A percentile compares a stretch with the other conserved stretches of the same genome.
These are phyloP conservation scores for Acanthosepion esculentum DNA, from an alignment of 2,888 invertebrate genomes.

Conservation along the genomic window DNA sequence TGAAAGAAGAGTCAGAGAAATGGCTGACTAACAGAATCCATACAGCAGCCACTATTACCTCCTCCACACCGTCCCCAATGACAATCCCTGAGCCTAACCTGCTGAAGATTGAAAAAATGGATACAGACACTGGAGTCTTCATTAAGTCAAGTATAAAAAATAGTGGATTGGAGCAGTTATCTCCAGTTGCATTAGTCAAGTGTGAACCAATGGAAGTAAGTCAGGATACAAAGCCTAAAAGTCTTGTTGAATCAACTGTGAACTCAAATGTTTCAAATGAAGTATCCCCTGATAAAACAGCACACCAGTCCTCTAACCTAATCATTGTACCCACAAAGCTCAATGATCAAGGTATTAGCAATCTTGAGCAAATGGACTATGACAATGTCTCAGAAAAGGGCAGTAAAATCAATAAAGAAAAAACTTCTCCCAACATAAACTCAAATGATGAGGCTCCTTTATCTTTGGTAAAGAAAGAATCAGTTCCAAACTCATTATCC, in stretches of 20 bases:
- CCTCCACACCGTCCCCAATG: not conserved
- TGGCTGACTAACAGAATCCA: not conserved
- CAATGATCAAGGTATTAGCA: not conserved
- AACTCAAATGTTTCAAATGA: not conserved
- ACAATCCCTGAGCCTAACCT: not conserved
- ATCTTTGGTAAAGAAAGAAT: not conserved
- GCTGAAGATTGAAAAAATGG: not conserved
- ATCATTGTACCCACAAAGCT: not conserved
- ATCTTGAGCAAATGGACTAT: not conserved
- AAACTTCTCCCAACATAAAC: not conserved
- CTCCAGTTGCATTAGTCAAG: not conserved
- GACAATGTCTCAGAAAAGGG: not conserved
- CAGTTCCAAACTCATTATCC: not conserved
- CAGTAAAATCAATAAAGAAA: not conserved
- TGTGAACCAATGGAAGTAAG: not conserved
- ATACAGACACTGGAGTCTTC: not conserved
- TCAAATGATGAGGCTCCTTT: not conserved
- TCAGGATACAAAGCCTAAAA: not conserved
- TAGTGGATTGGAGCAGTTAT: not conserved
- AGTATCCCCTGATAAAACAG: not conserved
- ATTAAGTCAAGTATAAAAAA: not conserved
- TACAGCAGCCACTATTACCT: not conserved
- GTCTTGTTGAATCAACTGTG: not conserved
- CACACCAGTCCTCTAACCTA: not conserved
- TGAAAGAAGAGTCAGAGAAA: not conserved